Evolutionary conservation across 2,888 invertebrate genomes (phyloP), one percentile per base, ranked within the genome.

Genomic region (Drosophila paracracens): DNA sequence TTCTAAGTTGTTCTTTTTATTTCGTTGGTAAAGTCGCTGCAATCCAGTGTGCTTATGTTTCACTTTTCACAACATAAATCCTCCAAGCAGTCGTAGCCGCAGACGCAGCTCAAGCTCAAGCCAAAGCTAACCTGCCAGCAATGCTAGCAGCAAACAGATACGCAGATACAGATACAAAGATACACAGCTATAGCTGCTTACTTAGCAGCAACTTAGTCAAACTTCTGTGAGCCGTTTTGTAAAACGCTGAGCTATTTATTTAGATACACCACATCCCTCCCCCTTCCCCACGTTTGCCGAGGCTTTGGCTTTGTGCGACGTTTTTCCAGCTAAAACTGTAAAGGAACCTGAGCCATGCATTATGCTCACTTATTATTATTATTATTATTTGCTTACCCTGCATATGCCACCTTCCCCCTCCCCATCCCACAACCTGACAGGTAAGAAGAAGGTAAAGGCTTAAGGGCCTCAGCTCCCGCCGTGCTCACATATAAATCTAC

Each of bases 21-120:
- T 82, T 70, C 68, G 65, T 68, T 54, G 71, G 52, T 62, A 79
- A 82, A 88, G 78, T 77, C 79, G 76, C 72, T 89, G 88, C 86
- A 84, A 88, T 89, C 85, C 89, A 74, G 83, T 70, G 66, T 88
- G 86, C 86, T 89, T 89, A 89, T 89, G 86, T 88, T 88, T 88
- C 87, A 88, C 90, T 88, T 90, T 90, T 88, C 87, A 89, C 85
- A 86, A 82, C 88, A 84, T 89, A 89, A 86, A 86, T 89, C 85
- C 85, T 85, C 75, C 67, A 61, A 70, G 85, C 70, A 81, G 72
- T 43, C 79, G 18, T 46, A 66, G 74, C 79, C 65, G 66, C 78
- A 85, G 78, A 72, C 67, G 63, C 79, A 84, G 82, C 72, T 71
- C 76, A 74, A 65, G 72, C 68, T 61, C 63, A 71, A 64, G 72